A percentile compares a stretch with the other conserved stretches of the same genome.
phyloP scores from a whole-genome alignment of 2,113 vertebrate species.

The Eclectus roratus region DNA sequence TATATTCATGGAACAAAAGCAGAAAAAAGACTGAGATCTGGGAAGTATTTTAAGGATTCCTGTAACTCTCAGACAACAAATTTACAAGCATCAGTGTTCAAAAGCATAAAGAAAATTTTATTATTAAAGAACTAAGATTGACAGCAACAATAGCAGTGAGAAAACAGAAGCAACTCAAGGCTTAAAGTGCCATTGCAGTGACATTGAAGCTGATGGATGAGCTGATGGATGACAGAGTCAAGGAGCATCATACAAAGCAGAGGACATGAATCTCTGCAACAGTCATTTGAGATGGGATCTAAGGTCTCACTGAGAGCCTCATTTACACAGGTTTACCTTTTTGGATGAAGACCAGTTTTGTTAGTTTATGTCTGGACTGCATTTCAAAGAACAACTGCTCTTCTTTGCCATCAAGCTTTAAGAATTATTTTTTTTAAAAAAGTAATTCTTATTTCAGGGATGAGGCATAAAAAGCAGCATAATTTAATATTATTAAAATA shows the following conservation, averaged over 20 bases:
- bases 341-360: neutral
- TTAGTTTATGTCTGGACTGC: neutral
- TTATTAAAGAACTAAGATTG: neutral
- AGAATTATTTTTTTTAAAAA: neutral
- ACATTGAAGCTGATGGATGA: neutral
- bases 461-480: neutral
- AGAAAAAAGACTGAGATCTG: neutral
- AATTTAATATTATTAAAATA: neutral
- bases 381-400: neutral
- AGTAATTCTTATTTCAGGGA: neutral
- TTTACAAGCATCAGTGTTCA: neutral
- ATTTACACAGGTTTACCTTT: neutral
- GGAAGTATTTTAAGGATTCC: neutral
- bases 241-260: neutral
- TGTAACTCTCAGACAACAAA: neutral
- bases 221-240: neutral
- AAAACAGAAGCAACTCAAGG: neutral
- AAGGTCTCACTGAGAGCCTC: neutral
- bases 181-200: neutral
- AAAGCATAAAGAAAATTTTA: neutral
- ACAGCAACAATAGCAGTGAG: neutral
- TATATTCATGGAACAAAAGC: neutral
- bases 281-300: neutral
- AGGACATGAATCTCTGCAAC: neutral
- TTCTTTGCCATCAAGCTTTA: neutral